Evolutionary conservation across 2,888 invertebrate genomes (phyloP), one percentile per base, ranked within the genome.

Genomic region (Stegophylla sp.): DNA sequence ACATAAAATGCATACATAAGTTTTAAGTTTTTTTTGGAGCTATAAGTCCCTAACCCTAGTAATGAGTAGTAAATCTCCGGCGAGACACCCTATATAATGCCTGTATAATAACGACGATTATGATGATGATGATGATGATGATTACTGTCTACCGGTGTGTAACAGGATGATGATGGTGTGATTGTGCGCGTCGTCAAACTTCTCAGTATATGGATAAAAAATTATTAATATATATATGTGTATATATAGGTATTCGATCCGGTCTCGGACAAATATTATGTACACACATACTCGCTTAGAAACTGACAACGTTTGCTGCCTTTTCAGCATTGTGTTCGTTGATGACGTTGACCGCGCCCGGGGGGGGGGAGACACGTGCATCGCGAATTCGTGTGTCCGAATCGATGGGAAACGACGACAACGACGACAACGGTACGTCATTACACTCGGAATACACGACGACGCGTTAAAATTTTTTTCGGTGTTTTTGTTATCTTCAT

Each of bases 331-430:
- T 76, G 64, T 76, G 56, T 53, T 43, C 3, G 34, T 5, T 10
- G 9, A 41, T 23, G 26, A 66, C 20, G 3, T 41, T 66, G 51
- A 41, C 23, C 64, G 76, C n/a, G n/a, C 76, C 7, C 34, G 34
- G 7, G 17, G 48, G 26, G 15, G 34, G 7, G 17, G 48, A 26
- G 15, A 12, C 1, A 67, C 76, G 76, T 77, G 76, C 76, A 77
- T 77, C 56, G 67, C 76, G 67, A 77, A 77, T 77, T 28, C 28
- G 15, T n/a, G 43, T 53, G 67, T 56, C 43, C 26, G 43, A 67
- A 77, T 10, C 53, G 41, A 56, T 67, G 67, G 28, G 43, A 76
- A 45, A 76, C n/a, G n/a, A n/a, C n/a, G n/a, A n/a, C n/a, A n/a
- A n/a, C n/a, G n/a, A n/a, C n/a, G n/a, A n/a, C n/a, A n/a, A n/a